Percentiles rank a stretch among this genome's conserved stretches.
phyloP scores from a whole-genome alignment of 2,113 vertebrate genomes.

The Corythornis vintsioides region DNA sequence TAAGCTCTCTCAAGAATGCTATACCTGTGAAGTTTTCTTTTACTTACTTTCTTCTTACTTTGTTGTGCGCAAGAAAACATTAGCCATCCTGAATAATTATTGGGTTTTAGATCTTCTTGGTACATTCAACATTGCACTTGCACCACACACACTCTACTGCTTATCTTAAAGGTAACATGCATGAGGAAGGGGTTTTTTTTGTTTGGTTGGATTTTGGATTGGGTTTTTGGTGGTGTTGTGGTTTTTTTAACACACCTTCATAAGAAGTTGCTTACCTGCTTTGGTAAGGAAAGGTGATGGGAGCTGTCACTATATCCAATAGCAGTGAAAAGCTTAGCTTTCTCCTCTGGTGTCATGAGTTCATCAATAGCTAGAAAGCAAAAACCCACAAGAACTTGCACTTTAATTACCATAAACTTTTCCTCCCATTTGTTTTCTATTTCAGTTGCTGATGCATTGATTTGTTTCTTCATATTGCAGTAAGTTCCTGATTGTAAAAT shows the following conservation, averaged over 20 bases:
- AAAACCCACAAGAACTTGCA: background rate
- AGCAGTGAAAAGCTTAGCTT: slow-evolving; percentile 92
- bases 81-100: background rate
- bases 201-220: background rate
- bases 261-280: slow-evolving; percentile 76
- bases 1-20: background rate
- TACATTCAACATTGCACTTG: background rate
- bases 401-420: background rate
- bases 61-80: background rate
- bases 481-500: background rate
- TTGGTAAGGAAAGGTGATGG: slow-evolving; percentile 85
- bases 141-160: background rate
- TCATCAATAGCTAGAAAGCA: slow-evolving; percentile 83
- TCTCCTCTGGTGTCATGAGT: slow-evolving; percentile 91
- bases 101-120: background rate
- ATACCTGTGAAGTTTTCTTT: background rate
- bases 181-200: background rate
- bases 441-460: background rate
- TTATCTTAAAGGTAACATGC: background rate
- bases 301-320: slow-evolving; percentile 96
- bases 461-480: background rate
- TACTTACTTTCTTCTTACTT: background rate
- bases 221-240: background rate
- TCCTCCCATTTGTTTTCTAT: background rate
- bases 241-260: background rate